These are phyloP conservation scores for Lithophane leautieri DNA, from an alignment of 2,888 invertebrate genomes.

Conservation along the genomic window DNA sequence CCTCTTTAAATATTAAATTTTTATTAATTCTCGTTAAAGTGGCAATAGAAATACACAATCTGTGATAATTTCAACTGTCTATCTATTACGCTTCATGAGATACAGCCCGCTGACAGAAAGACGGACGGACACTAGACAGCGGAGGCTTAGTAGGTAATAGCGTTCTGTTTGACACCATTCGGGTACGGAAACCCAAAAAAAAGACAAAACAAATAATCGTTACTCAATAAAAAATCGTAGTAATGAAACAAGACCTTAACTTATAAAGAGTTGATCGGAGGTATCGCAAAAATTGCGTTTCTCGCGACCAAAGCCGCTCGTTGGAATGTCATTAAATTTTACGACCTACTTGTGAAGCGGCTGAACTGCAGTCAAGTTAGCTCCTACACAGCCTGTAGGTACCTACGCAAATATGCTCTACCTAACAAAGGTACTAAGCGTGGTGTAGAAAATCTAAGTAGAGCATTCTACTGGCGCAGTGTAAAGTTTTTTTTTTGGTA, in stretches of 20 bases:
- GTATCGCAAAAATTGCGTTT: conserved; percentile 84
- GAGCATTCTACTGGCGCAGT: not conserved
- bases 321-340: conserved; percentile 86
- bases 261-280: conserved; percentile 79
- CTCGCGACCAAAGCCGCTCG: conserved; percentile 72
- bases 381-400: conserved; percentile 38
- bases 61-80: too few species aligned
- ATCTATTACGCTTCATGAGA: too few species aligned
- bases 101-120: too few species aligned
- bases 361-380: conserved; percentile 67
- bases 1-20: too few species aligned
- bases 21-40: too few species aligned
- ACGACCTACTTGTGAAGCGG: conserved; percentile 81
- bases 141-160: too few species aligned
- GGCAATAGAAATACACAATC: too few species aligned
- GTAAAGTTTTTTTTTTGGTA: not conserved
- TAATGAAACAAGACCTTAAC: conserved; percentile 67
- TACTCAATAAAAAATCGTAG: conserved; percentile 17
- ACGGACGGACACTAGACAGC: too few species aligned
- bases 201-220: not conserved
- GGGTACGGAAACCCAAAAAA: too few species aligned
- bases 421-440: conserved; percentile 37
- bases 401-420: conserved; percentile 64
- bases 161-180: too few species aligned
- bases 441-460: conserved; percentile 14